Conservation (phyloP, 2,797 vertebrate species). For the Numenius phaeopus region DNA sequence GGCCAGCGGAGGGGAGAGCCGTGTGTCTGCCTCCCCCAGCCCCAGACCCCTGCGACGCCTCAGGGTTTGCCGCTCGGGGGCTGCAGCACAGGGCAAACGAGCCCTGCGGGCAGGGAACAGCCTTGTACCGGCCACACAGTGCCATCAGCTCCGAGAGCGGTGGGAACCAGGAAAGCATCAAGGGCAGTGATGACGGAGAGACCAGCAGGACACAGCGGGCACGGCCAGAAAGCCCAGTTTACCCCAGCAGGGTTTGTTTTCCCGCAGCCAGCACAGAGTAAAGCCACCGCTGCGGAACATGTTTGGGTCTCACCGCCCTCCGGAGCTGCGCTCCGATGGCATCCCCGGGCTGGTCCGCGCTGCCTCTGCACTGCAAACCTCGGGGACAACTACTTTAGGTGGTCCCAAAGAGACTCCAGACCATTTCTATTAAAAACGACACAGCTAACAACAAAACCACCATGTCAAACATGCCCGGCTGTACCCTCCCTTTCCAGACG, state of each 20-base stretch:
- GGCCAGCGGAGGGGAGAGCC: not conserved
- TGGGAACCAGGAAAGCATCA: not conserved
- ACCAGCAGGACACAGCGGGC: not conserved
- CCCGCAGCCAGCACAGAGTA: not conserved
- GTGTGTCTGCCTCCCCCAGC: not conserved
- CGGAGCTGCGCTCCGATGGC: not conserved
- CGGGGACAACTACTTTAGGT: not conserved
- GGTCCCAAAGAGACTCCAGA: not conserved
- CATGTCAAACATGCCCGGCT: fast-evolving
- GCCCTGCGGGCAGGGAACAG: not conserved
- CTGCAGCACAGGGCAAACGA: not conserved
- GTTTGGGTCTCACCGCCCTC: not conserved
- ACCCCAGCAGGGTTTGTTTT: not conserved
- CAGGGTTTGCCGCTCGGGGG: not conserved
- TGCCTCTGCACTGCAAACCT: not conserved
- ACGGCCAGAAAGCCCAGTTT: not conserved
- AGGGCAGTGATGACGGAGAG: not conserved
- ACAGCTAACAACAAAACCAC: not conserved
- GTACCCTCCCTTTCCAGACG: not conserved
- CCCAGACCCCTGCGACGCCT: fast-evolving
- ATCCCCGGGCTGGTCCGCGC: fast-evolving
- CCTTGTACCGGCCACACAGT: not conserved
- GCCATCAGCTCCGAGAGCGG: not conserved
- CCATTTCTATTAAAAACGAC: not conserved
- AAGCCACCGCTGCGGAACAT: fast-evolving